Base-by-base conservation (phyloP, 2,113 vertebrate species). In the Anas platyrhynchos region DNA sequence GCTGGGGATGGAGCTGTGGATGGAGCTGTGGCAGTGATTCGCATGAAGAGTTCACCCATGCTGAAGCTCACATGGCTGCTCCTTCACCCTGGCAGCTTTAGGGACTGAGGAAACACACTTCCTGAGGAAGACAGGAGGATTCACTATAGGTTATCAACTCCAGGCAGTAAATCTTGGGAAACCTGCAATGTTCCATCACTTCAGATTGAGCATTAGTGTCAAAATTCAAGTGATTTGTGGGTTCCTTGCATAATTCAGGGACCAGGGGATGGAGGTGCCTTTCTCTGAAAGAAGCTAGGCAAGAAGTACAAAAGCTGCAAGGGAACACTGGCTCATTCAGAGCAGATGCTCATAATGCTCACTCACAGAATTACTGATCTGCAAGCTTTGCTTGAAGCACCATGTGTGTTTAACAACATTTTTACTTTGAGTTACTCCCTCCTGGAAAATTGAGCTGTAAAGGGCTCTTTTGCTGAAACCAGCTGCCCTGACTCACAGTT, bases 221-320 rank as follows among this genome's bases (percentile, higher is more conserved):
- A n/a, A 78, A 86, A 89, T 93, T 61, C 2, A 0, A 38, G 34
- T 6, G 36, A 56, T 82, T 85, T 78, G 23, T 65, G 32, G n/a
- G 38, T 46, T 85, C 52, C 34, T 69, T 78, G 43, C 22, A 58
- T 23, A 68, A 41, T 38, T 23, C 38, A 69, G 36, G 12, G 29
- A 41, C 18, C 0, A 0, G 20, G 13, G 3, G 3, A 7, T 44
- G 56, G 32, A 87, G 54, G 4, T 1, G 1, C 13, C 25, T 34
- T 48, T 56, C 29, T 58, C 3, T 41, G 0, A 46, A 72, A 82
- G 80, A 66, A 83, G 14, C 66, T 74, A 58, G 9, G 65, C 26
- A 50, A 50, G 54, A 74, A 62, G 46, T 41, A 52, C 29, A 86
- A 75, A 89, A 92, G 65, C 80, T 91, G 13, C 66, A 74, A 26